Conservation (phyloP, 1,140 invertebrate genomes). For the Chlorops oryzae region DNA sequence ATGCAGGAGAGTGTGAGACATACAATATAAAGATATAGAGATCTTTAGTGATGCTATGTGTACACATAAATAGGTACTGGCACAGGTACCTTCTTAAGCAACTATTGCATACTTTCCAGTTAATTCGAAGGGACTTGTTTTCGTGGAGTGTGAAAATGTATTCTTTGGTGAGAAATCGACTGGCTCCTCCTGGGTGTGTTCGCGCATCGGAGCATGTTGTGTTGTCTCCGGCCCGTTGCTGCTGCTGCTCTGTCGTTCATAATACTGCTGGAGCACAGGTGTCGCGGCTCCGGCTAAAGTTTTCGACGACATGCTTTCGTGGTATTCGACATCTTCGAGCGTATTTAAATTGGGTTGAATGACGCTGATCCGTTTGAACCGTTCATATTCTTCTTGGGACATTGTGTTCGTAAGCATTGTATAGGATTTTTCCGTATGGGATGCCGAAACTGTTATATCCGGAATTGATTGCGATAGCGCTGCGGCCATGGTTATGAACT, state of each 20-base stretch:
- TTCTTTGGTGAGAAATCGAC: slow-evolving; percentile 51
- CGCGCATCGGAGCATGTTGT: no score
- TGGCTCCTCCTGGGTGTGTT: slow-evolving; percentile 49
- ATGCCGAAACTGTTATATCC: slow-evolving; percentile 6
- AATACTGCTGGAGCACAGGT: no score
- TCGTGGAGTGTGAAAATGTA: slow-evolving; percentile 44
- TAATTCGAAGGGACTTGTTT: slow-evolving; percentile 45
- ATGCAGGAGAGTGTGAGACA: no score
- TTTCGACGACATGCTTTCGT: no score
- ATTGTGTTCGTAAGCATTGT: slow-evolving; percentile 19
- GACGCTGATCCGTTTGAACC: slow-evolving; percentile 30
- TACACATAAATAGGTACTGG: no score
- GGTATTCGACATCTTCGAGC: no score
- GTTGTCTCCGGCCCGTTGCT: no score
- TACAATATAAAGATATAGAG: no score
- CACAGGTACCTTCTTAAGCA: no score
- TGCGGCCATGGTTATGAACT: no score
- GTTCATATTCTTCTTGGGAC: slow-evolving; percentile 26
- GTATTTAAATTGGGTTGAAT: slow-evolving; percentile 34
- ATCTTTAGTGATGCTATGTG: slow-evolving; percentile 25
- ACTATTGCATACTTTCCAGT: slow-evolving; percentile 45
- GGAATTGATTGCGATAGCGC: background rate
- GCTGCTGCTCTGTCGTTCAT: no score
- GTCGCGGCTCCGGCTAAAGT: slow-evolving; percentile 5
- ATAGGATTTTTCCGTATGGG: slow-evolving; percentile 18